Conservation (phyloP, 1,140 invertebrate species). For the Drosophila insularis region DNA sequence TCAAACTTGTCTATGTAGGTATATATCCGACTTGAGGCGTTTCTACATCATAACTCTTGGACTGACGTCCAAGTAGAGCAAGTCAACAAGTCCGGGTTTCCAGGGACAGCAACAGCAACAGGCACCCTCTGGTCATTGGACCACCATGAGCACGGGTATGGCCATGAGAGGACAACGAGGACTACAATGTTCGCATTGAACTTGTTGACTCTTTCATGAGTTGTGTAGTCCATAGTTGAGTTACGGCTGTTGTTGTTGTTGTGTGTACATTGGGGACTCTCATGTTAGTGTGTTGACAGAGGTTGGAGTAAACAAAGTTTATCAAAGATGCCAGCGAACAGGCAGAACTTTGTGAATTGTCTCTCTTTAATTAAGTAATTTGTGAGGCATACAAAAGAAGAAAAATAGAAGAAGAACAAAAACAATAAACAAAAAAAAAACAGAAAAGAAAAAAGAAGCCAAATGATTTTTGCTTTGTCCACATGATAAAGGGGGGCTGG, state of each 20-base stretch:
- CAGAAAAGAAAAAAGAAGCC: not conserved
- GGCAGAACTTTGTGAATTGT: constrained; percentile 7
- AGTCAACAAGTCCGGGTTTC: constrained; percentile 30
- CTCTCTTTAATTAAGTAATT: constrained; percentile 54
- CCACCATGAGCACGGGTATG: constrained; percentile 20
- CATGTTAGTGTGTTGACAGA: constrained; percentile 22
- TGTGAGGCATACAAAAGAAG: constrained; percentile 4
- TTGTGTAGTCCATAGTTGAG: constrained; percentile 40
- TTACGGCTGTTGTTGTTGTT: constrained; percentile 19
- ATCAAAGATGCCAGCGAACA: constrained; percentile 4
- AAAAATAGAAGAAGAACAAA: constrained; percentile 1
- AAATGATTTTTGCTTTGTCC: constrained; percentile 10
- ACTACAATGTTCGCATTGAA: constrained; percentile 42
- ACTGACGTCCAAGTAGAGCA: not conserved
- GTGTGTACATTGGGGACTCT: constrained; percentile 12
- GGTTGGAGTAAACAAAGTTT: constrained; percentile 29
- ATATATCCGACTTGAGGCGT: constrained; percentile 2
- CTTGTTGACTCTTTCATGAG: constrained; percentile 49
- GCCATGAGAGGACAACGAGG: not conserved
- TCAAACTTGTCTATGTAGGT: constrained; percentile 2
- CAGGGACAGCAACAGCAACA: constrained; percentile 36
- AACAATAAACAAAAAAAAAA: not conserved
- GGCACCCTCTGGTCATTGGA: constrained; percentile 38
- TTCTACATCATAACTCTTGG: not conserved
- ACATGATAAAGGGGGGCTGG: not conserved